Base-by-base conservation (phyloP, 1,140 invertebrate species). In the Belonocnema kinseyi region DNA sequence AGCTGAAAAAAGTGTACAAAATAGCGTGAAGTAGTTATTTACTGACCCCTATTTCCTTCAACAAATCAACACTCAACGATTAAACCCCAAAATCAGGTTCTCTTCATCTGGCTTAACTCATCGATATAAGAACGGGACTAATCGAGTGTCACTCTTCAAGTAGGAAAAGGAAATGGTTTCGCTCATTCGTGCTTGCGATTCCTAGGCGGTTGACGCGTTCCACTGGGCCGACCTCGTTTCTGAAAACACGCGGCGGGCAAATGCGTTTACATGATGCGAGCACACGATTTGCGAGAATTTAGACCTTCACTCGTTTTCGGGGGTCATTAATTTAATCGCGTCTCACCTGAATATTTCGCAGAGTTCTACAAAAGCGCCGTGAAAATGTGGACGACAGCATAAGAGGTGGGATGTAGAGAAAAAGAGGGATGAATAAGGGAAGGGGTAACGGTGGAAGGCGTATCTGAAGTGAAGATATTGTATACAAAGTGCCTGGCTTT, bases 201-300 rank as follows among this genome's bases (percentile, higher is more conserved):
- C 33, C 26, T 46, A 40, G 16, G 33, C 14, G 61, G 26, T 66
- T 66, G 61, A 66, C 61, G 61, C 46, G 61, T 66, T 40, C n/a
- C 21, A 5, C 33, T 16, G n/a, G 14, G 21, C 3, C 61, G 61
- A 66, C 33, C 61, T 66, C 61, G 26, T 66, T 66, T 66, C 61
- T n/a, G 40, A n/a, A 66, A 66, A 66, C 26, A 66, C 33, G 21
- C 61, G 61, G 33, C 11, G 58, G 26, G 61, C 33, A 66, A 66
- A 66, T 66, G 61, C 26, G 33, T 14, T 40, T 66, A 66, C 61
- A 33, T 66, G 61, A 66, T 66, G 61, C 61, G 26, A 40, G 58
- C n/a, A 66, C 26, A 26, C 58, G 26, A 66, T 40, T 40, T 66
- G 40, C 56, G 74, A 66, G 66, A 75, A 75, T 75, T 75, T 56